These are phyloP conservation scores for Glyphotaelius pellucidus DNA, from an alignment of 2,888 invertebrate species.

Conservation along the genomic window DNA sequence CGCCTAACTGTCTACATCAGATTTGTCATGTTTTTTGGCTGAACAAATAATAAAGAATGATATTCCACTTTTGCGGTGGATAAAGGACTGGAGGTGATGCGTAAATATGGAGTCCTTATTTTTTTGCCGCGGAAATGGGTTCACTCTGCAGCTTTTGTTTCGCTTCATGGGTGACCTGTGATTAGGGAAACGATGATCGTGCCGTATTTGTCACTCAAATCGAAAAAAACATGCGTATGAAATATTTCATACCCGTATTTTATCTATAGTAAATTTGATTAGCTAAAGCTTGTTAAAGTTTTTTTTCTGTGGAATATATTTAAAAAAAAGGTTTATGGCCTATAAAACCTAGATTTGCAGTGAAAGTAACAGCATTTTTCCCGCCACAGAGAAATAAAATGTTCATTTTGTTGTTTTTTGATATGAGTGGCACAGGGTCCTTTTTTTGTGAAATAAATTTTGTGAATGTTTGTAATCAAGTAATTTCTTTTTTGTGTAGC, in stretches of 20 bases:
- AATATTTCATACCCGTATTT: background rate
- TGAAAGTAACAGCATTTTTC: too few relatives aligned
- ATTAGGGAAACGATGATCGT: background rate
- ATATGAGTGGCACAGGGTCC: too few relatives aligned
- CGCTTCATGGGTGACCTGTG: background rate
- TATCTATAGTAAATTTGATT: background rate
- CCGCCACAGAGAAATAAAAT: too few relatives aligned
- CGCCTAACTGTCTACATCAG: constrained; percentile 31
- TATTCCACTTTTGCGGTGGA: constrained; percentile 36
- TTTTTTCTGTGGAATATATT: too few relatives aligned
- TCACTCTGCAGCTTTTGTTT: background rate
- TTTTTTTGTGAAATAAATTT: too few relatives aligned
- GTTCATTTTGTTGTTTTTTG: too few relatives aligned
- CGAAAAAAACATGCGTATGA: background rate
- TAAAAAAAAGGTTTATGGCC: too few relatives aligned
- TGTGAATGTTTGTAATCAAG: too few relatives aligned
- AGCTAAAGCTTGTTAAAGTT: too few relatives aligned
- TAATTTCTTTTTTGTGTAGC: too few relatives aligned
- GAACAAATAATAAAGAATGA: constrained; percentile 39
- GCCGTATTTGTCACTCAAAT: background rate
- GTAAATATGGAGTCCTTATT: constrained; percentile 18
- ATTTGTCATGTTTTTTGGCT: constrained; percentile 48
- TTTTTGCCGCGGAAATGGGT: background rate
- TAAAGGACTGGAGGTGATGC: constrained; percentile 8
- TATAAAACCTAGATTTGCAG: too few relatives aligned